Evolutionary conservation across 2,797 vertebrate genomes (phyloP).

Genomic region (Eulemur rubriventer): DNA sequence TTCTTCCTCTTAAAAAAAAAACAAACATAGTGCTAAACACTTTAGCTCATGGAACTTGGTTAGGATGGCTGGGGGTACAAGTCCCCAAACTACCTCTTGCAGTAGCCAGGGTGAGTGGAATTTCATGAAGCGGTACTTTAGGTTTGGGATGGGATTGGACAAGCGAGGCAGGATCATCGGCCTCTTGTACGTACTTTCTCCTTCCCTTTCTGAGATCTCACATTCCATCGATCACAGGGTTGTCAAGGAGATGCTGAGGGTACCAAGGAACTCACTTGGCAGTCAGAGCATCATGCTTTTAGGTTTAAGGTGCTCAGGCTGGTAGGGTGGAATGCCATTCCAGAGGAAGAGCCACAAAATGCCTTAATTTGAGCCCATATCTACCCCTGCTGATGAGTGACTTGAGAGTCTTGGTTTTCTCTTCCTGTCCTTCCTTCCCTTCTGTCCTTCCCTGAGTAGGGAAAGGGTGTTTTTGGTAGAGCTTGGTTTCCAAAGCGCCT

Average conservation of each 20-base stretch:
- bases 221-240: neutral
- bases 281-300: neutral
- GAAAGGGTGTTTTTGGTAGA: neutral
- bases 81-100: slow-evolving; percentile 85
- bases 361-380: slow-evolving; percentile 62
- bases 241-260: neutral
- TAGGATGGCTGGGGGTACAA: slow-evolving; percentile 65
- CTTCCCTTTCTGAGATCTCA: neutral
- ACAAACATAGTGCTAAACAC: slow-evolving; percentile 70
- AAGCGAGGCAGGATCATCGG: neutral
- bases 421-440: neutral
- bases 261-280: neutral
- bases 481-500: neutral
- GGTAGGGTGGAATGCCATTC: neutral
- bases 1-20: neutral
- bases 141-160: neutral
- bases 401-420: neutral
- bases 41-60: slow-evolving; percentile 68
- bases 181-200: neutral
- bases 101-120: slow-evolving; percentile 55
- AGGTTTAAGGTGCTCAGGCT: neutral
- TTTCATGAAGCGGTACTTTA: slow-evolving; percentile 35
- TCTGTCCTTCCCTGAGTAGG: neutral
- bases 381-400: neutral
- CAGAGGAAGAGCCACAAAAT: slow-evolving; percentile 60